Conservation (phyloP, 1,140 invertebrate genomes). For the Schlechtendalia chinensis region DNA sequence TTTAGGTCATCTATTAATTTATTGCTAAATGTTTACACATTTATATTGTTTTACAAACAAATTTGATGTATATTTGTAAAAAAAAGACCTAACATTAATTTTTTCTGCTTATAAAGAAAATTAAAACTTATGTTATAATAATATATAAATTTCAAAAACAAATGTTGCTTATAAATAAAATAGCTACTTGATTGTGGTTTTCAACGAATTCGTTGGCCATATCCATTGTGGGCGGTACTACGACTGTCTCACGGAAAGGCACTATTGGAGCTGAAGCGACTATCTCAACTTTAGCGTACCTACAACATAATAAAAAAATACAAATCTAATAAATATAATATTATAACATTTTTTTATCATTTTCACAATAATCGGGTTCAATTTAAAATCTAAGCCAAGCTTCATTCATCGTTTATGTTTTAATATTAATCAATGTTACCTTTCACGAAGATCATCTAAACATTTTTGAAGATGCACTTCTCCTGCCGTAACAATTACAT, state of each 20-base stretch:
- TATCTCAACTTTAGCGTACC: conserved; percentile 83
- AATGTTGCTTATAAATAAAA: not conserved
- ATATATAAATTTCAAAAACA: too few relatives aligned
- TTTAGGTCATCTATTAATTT: too few relatives aligned
- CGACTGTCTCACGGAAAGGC: conserved; percentile 90
- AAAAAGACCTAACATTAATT: too few relatives aligned
- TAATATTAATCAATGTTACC: conserved; percentile 52
- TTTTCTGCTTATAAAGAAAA: too few relatives aligned
- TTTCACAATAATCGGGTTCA: too few relatives aligned
- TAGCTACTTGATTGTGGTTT: conserved; percentile 22
- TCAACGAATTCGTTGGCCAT: conserved; percentile 84
- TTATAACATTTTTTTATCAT: not conserved
- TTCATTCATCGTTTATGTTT: conserved; percentile 53
- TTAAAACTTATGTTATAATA: too few relatives aligned
- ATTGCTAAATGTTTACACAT: too few relatives aligned
- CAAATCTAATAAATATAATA: not conserved
- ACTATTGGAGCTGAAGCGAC: conserved; percentile 93
- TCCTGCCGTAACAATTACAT: conserved; percentile 93
- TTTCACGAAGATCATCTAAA: conserved; percentile 74
- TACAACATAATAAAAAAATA: not conserved
- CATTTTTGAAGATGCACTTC: conserved; percentile 97
- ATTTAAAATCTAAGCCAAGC: too few relatives aligned
- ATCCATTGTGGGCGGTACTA: conserved; percentile 77
- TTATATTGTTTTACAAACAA: too few relatives aligned
- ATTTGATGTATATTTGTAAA: too few relatives aligned